These are phyloP conservation scores for Athene cunicularia DNA, from an alignment of 2,113 vertebrate species.

Conservation along the genomic window DNA sequence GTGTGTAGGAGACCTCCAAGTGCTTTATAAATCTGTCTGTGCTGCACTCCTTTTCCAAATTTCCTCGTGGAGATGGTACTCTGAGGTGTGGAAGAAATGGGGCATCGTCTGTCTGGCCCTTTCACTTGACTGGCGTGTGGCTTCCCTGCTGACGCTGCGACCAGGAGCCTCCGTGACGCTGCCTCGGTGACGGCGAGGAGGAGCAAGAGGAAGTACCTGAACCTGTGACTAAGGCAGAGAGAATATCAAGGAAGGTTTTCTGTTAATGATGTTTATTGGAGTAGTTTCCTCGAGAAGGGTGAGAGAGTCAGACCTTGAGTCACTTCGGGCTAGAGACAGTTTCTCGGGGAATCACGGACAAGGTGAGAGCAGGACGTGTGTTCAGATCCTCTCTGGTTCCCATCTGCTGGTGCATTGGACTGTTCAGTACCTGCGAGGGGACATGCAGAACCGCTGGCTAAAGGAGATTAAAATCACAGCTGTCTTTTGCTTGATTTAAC, in stretches of 20 bases:
- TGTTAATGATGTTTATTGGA: background rate
- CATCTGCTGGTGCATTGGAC: background rate
- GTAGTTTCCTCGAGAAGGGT: background rate
- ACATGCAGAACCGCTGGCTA: background rate
- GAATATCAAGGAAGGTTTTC: conserved; percentile 20
- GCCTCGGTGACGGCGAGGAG: background rate
- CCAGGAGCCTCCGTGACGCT: background rate
- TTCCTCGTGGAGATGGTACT: rapidly evolving
- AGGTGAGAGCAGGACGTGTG: background rate
- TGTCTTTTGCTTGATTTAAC: background rate
- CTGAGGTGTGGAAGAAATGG: background rate
- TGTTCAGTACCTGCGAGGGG: rapidly evolving
- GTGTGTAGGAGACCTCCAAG: background rate
- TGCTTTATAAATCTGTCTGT: rapidly evolving
- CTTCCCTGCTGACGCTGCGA: background rate
- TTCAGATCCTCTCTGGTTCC: background rate
- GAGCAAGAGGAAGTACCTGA: conserved; percentile 24
- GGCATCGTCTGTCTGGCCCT: background rate
- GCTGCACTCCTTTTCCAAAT: rapidly evolving
- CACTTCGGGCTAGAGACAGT: background rate
- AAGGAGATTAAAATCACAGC: background rate
- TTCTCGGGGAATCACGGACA: background rate
- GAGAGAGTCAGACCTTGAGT: background rate
- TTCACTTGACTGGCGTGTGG: background rate
- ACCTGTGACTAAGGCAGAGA: background rate